Percentiles rank a stretch among this genome's conserved stretches.
phyloP scores from a whole-genome alignment of 37 sponge, comb jelly and placozoan species.

The Halichondria panicea region DNA sequence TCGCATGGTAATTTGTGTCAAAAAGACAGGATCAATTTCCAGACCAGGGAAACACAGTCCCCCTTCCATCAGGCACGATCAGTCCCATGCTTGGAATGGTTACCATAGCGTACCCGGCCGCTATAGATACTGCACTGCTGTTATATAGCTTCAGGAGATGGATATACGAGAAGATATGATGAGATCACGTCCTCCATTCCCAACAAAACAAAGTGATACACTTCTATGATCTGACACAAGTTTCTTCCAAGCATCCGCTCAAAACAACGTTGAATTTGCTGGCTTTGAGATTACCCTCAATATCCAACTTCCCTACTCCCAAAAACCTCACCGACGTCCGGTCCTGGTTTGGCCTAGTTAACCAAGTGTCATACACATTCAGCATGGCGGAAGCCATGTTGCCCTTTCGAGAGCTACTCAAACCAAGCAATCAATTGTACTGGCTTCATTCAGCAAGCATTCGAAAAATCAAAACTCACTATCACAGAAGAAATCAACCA shows the following conservation, averaged over 20 bases:
- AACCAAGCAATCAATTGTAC: conserved; percentile 33
- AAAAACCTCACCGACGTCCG: conserved; percentile 31
- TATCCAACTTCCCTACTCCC: conserved; percentile 26
- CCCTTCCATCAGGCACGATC: conserved; percentile 38
- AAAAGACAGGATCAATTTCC: conserved; percentile 14
- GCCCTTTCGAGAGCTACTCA: conserved; percentile 46
- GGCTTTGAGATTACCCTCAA: conserved; percentile 28
- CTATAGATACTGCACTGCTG: conserved; percentile 26
- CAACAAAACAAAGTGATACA: conserved; percentile 17
- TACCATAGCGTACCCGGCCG: conserved; percentile 48
- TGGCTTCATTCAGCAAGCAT: conserved; percentile 40
- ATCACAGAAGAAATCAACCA: conserved; percentile 29
- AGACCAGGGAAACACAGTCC: conserved; percentile 12
- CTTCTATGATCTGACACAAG: conserved; percentile 24
- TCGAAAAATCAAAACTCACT: conserved; percentile 40
- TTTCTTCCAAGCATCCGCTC: conserved; percentile 7
- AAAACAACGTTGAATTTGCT: conserved; percentile 26
- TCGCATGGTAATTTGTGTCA: conserved; percentile 14
- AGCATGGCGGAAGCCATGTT: conserved; percentile 46
- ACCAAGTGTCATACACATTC: conserved; percentile 51
- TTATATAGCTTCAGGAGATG: conserved; percentile 26
- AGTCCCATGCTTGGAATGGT: conserved; percentile 54
- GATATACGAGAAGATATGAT: conserved; percentile 5
- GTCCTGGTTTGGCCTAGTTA: conserved; percentile 51
- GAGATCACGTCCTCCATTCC: conserved; percentile 15